These are phyloP conservation scores for Gallinago jamesoni DNA, from an alignment of 2,113 vertebrate species.

Conservation along the genomic window DNA sequence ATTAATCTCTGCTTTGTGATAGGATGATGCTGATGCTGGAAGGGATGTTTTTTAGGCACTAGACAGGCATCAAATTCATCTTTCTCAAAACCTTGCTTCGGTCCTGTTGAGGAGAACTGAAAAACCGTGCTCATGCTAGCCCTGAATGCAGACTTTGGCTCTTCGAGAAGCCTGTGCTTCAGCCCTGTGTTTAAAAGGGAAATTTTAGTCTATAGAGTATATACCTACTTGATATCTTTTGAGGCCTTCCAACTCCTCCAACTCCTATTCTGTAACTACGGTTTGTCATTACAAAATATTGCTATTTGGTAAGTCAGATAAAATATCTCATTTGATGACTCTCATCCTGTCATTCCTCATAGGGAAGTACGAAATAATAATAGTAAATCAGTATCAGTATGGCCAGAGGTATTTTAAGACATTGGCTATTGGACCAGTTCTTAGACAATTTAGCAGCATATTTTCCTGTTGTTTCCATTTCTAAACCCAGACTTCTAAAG, in stretches of 20 bases:
- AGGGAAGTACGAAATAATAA: neutral
- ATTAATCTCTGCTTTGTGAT: neutral
- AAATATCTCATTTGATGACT: neutral
- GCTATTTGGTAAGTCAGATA: neutral
- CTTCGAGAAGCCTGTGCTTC: neutral
- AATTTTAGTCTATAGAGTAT: neutral
- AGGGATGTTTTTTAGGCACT: neutral
- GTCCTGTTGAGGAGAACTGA: neutral
- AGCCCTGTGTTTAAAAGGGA: neutral
- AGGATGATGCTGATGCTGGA: neutral
- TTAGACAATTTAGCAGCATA: neutral
- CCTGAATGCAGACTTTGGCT: neutral
- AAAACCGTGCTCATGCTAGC: neutral
- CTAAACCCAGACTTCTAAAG: neutral
- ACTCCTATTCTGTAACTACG: neutral
- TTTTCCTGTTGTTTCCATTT: slow-evolving; percentile 26
- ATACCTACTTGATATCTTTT: neutral
- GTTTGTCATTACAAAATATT: neutral
- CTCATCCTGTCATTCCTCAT: neutral
- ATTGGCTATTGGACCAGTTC: neutral
- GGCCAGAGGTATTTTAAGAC: neutral
- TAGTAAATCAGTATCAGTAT: neutral
- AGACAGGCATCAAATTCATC: neutral
- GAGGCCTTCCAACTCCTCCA: neutral
- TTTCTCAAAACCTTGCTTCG: neutral